These are phyloP conservation scores for Pantherophis vulpinus DNA, from an alignment of 2,797 vertebrate genomes.

Conservation along the genomic window DNA sequence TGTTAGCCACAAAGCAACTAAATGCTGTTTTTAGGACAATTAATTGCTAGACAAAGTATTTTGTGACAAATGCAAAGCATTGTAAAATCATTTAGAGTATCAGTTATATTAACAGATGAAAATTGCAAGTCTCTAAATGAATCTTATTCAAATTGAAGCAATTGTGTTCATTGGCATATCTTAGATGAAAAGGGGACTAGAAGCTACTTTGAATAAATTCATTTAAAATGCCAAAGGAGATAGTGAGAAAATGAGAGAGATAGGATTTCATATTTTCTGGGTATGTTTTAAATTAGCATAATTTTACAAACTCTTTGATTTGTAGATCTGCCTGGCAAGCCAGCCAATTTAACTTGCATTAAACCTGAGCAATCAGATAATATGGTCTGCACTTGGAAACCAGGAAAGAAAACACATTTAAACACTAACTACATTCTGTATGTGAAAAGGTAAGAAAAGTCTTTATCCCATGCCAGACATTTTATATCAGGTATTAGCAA, in stretches of 20 bases:
- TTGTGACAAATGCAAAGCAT: background rate
- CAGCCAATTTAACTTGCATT: conserved; percentile 62
- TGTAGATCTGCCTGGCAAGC: conserved; percentile 66
- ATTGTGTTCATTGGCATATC: background rate
- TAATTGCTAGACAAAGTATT: background rate
- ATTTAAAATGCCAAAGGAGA: background rate
- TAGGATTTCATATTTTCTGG: background rate
- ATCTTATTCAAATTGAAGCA: background rate
- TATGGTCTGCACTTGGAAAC: conserved; percentile 60
- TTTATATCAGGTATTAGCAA: background rate
- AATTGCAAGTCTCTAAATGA: background rate
- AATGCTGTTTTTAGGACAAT: background rate
- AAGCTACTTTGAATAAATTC: background rate
- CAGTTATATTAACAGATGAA: background rate
- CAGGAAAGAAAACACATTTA: conserved; percentile 56
- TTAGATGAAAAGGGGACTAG: background rate
- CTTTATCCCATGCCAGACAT: background rate
- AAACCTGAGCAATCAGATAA: conserved; percentile 58
- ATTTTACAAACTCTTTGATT: background rate
- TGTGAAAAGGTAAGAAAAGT: conserved; percentile 63
- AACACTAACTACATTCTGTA: conserved; percentile 55
- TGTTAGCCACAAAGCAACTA: background rate
- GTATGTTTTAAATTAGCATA: background rate
- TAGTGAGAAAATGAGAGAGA: background rate
- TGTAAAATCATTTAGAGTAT: background rate